Percentiles rank a stretch among this genome's conserved stretches.
Conservation (phyloP, 2,113 vertebrate species). For the Alligator mississippiensis region DNA sequence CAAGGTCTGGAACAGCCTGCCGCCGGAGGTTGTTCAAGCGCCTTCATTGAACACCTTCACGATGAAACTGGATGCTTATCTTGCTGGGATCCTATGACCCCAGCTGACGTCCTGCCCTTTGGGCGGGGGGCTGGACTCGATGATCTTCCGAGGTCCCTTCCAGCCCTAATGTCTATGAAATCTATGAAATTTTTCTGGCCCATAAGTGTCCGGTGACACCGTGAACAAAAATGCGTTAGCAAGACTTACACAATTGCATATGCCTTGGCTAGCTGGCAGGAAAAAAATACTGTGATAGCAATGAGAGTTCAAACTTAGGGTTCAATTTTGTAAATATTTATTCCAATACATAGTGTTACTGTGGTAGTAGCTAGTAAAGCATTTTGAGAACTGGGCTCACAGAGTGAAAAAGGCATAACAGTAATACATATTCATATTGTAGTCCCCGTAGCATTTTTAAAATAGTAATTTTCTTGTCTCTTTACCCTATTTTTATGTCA, state of each 20-base stretch:
- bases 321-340: background rate
- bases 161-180: too few relatives aligned
- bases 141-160: too few relatives aligned
- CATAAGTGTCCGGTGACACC: background rate
- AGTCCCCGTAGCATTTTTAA: conserved; percentile 34
- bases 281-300: background rate
- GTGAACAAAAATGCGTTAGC: background rate
- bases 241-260: background rate
- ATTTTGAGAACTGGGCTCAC: conserved; percentile 2
- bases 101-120: too few relatives aligned
- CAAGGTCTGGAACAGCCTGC: too few relatives aligned
- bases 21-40: too few relatives aligned
- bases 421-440: conserved; percentile 10
- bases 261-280: background rate
- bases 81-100: too few relatives aligned
- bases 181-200: background rate
- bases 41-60: too few relatives aligned
- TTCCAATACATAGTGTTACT: background rate
- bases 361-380: background rate
- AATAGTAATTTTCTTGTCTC: conserved; percentile 44
- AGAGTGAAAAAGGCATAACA: background rate
- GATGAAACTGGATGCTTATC: too few relatives aligned
- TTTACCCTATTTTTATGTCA: conserved; percentile 52
- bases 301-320: background rate
- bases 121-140: too few relatives aligned